Percentiles rank a stretch among this genome's conserved stretches.
Evolutionary conservation across 92 coral and sea anemone species (phyloP).

Genomic region (Phenganax marumi): DNA sequence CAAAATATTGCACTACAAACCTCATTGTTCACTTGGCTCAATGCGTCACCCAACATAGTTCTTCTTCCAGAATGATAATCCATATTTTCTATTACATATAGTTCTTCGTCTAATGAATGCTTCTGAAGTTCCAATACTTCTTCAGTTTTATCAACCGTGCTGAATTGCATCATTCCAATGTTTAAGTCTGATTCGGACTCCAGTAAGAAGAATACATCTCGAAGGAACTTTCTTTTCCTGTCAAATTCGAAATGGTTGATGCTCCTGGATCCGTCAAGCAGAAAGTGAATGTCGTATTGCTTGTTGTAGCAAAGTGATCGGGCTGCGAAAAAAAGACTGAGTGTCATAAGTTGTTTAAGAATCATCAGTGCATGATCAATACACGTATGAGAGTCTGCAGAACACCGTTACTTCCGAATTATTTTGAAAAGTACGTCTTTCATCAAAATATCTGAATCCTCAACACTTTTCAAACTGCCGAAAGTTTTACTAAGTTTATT

Average conservation of each 20-base stretch:
- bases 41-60: slow-evolving; percentile 31
- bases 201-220: slow-evolving; percentile 10
- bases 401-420: too few relatives aligned
- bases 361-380: not conserved
- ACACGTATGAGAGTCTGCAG: not conserved
- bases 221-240: slow-evolving; percentile 23
- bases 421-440: too few relatives aligned
- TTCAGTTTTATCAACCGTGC: slow-evolving; percentile 22
- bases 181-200: slow-evolving; percentile 10
- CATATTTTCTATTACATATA: not conserved
- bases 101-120: slow-evolving; percentile 7
- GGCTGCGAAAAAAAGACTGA: not conserved
- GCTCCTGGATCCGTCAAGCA: slow-evolving; percentile 30
- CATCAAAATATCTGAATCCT: too few relatives aligned
- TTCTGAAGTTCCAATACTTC: not conserved
- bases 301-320: slow-evolving; percentile 15
- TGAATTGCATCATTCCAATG: slow-evolving; percentile 37
- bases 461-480: too few relatives aligned
- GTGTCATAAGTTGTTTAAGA: not conserved
- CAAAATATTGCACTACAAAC: not conserved
- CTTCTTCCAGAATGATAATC: slow-evolving; percentile 26
- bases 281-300: slow-evolving; percentile 8
- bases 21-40: slow-evolving; percentile 2
- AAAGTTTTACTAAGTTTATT: too few relatives aligned
- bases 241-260: slow-evolving; percentile 16